These are phyloP conservation scores for Hormaphis cornu DNA, from an alignment of 1,140 invertebrate genomes.

Conservation along the genomic window DNA sequence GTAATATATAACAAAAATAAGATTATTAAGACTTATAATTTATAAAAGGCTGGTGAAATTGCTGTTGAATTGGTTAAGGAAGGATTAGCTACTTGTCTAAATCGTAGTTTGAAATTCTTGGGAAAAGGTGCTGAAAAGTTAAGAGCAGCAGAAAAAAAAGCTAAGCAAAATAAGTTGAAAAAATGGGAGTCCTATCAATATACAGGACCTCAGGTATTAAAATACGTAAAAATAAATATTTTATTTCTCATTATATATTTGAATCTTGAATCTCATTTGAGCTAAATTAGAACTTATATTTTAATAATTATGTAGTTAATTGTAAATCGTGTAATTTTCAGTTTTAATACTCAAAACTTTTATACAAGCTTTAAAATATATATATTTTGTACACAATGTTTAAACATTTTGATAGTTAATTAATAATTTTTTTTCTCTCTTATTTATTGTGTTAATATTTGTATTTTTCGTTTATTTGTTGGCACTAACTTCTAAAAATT, in stretches of 20 bases:
- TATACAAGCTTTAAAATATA: too few species aligned
- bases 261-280: too few species aligned
- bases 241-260: slow-evolving; percentile 34
- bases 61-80: slow-evolving; percentile 82
- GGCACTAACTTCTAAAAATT: too few species aligned
- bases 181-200: slow-evolving; percentile 81
- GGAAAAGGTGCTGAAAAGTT: slow-evolving; percentile 59
- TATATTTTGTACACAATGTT: too few species aligned
- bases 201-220: slow-evolving; percentile 38
- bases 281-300: too few species aligned
- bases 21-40: not conserved
- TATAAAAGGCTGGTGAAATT: slow-evolving; percentile 74
- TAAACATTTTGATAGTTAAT: too few species aligned
- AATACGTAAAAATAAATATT: not conserved
- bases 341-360: too few species aligned
- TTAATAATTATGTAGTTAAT: too few species aligned
- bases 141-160: slow-evolving; percentile 69
- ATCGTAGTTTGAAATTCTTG: slow-evolving; percentile 92
- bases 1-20: not conserved
- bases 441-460: too few species aligned
- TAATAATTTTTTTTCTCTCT: too few species aligned
- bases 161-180: slow-evolving; percentile 76
- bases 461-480: too few species aligned
- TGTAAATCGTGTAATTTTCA: too few species aligned
- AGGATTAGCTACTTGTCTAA: slow-evolving; percentile 93